phyloP scores from a whole-genome alignment of 2,888 invertebrate genomes.

The Alentia gelatinosa region DNA sequence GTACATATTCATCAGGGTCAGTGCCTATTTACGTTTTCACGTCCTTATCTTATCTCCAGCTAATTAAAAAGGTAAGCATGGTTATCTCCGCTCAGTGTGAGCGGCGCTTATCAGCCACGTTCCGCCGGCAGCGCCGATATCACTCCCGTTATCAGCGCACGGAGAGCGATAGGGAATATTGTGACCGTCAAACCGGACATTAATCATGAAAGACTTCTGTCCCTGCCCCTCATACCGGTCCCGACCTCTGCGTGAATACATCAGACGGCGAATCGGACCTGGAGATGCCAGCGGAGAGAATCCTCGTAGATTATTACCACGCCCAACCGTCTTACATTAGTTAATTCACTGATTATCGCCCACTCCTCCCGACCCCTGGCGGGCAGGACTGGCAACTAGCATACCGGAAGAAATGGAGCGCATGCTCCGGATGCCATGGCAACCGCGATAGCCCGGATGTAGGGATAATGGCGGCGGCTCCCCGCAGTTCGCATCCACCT shows the following conservation, averaged over 20 bases:
- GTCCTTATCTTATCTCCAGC: not conserved
- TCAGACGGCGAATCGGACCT: not conserved
- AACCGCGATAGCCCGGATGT: not conserved
- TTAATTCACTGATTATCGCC: conserved; percentile 45
- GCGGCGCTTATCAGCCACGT: not conserved
- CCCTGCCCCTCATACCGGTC: not conserved
- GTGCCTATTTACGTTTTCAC: not conserved
- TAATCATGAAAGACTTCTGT: too few species aligned
- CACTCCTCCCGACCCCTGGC: not conserved
- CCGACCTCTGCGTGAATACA: not conserved
- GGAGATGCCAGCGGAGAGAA: not conserved
- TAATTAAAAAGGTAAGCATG: not conserved
- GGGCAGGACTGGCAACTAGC: not conserved
- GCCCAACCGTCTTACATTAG: conserved; percentile 15
- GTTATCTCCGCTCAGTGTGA: not conserved
- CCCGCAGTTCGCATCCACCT: not conserved
- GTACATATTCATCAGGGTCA: too few species aligned
- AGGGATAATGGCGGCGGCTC: not conserved
- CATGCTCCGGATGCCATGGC: conserved; percentile 16
- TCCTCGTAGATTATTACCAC: not conserved
- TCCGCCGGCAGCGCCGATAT: not conserved
- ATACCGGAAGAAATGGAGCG: conserved; percentile 43
- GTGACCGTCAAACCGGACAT: not conserved
- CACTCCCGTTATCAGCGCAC: not conserved
- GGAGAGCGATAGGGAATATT: not conserved